Evolutionary conservation across 2,113 vertebrate genomes (phyloP), one percentile per base, ranked within the genome.

Genomic region (Carettochelys insculpta): DNA sequence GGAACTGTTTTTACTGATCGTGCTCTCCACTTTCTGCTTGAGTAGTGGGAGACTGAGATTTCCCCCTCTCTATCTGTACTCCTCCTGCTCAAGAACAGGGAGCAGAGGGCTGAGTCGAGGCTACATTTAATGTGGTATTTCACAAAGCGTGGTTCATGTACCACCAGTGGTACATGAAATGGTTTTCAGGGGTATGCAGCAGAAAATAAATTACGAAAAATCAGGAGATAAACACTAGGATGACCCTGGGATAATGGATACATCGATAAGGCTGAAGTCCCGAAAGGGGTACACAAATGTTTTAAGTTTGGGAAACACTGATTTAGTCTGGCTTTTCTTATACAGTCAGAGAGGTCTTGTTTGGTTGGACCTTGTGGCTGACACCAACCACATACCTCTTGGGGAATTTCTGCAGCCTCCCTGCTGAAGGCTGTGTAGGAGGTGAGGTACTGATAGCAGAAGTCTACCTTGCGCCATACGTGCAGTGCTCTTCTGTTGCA

Each of bases 11-110:
- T 80, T 84, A 78, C 90, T 90, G 90, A 85, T 88, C 58, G 38
- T 87, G 3, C 7, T 1, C 79, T 43, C 43, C 82, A 1, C 56
- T n/a, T 80, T 45, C 80, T 92, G 29, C 79, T 83, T 56, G 78
- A 92, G 51, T 68, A 17, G 71, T n/a, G 61, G 76, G 81, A 76
- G 92, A 83, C 50, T 90, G 94, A 93, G 76, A 71, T 94, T 94
- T 92, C 54, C 77, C 90, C 84, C 78, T 79, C 79, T 82, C 56
- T 79, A 48, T 82, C 76, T 88, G 88, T 85, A 38, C 51, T 25
- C 45, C 90, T 94, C 84, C 92, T 91, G 52, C 5, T 43, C 41
- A 13, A 73, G 24, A 75, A 29, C 56, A 83, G 13, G 87, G 92
- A 4, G 80, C 77, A 71, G 78, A 82, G 92, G 85, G 80, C 88